Evolutionary conservation across 2,113 vertebrate species (phyloP).

Genomic region (Oryzias woworae): DNA sequence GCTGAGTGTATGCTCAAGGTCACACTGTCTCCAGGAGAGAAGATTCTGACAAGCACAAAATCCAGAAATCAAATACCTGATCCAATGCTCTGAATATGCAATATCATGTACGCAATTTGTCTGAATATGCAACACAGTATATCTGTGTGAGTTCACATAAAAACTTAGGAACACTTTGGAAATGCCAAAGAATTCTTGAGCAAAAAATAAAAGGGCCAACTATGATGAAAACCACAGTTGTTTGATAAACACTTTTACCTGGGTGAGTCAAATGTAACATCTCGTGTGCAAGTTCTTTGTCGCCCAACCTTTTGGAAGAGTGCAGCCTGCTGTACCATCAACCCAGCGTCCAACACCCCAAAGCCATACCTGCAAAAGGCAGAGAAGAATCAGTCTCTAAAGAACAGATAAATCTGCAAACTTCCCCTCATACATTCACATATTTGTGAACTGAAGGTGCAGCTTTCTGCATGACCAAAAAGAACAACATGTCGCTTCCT

Average conservation of each 20-base stretch:
- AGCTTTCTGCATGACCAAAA: slow-evolving; percentile 59
- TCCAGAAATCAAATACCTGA: slow-evolving; percentile 9
- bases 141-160: too few species aligned
- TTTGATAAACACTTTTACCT: slow-evolving; percentile 35
- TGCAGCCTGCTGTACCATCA: slow-evolving; percentile 69
- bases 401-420: slow-evolving; percentile 7
- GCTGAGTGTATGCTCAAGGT: slow-evolving; percentile 62
- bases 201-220: too few species aligned
- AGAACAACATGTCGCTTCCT: slow-evolving; percentile 69
- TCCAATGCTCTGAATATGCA: not conserved
- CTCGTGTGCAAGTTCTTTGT: slow-evolving; percentile 55
- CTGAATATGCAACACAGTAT: too few species aligned
- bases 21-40: slow-evolving; percentile 53
- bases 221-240: too few species aligned
- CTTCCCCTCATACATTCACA: slow-evolving; percentile 20
- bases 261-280: slow-evolving; percentile 31
- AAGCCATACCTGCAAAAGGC: slow-evolving; percentile 62
- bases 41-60: slow-evolving; percentile 44
- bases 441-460: slow-evolving; percentile 16
- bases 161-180: too few species aligned
- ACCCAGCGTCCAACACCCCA: slow-evolving; percentile 65
- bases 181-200: too few species aligned
- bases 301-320: slow-evolving; percentile 30
- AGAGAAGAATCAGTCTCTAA: slow-evolving; percentile 6
- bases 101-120: not conserved